Percentiles rank a stretch among this genome's conserved stretches.
These are phyloP conservation scores for Listrodromus nycthemerus DNA, from an alignment of 2,888 invertebrate species.

Conservation along the genomic window DNA sequence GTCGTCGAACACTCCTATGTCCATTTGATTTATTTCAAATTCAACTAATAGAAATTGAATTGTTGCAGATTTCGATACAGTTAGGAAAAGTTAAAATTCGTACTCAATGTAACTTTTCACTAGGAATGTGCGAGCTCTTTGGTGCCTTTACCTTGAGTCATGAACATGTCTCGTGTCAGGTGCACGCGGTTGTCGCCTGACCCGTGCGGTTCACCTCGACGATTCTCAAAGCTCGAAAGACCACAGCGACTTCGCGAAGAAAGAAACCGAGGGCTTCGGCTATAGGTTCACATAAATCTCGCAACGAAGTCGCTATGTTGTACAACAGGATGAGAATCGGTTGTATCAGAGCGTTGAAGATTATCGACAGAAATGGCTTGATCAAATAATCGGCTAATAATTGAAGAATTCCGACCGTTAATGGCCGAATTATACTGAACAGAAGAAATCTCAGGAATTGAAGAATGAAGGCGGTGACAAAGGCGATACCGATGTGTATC, in stretches of 20 bases:
- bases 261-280: conserved; percentile 86
- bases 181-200: conserved; percentile 65
- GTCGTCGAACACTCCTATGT: too few species aligned
- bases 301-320: conserved; percentile 87
- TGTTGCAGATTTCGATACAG: conserved; percentile 16
- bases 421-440: conserved; percentile 86
- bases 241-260: conserved; percentile 83
- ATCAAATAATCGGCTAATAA: conserved; percentile 88
- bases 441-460: conserved; percentile 87
- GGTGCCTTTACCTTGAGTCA: background rate
- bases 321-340: conserved; percentile 89
- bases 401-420: conserved; percentile 87
- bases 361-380: conserved; percentile 88
- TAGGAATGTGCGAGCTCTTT: too few species aligned
- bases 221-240: conserved; percentile 85
- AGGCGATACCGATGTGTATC: conserved; percentile 87
- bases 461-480: conserved; percentile 87
- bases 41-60: too few species aligned
- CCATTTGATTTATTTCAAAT: too few species aligned
- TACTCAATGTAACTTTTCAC: too few species aligned
- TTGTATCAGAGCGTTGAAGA: conserved; percentile 89
- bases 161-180: conserved; percentile 55
- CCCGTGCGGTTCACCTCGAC: conserved; percentile 83
- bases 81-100: background rate
- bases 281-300: conserved; percentile 88